Evolutionary conservation across 2,888 invertebrate species (phyloP).

Genomic region (Ecdyonurus torrentis): DNA sequence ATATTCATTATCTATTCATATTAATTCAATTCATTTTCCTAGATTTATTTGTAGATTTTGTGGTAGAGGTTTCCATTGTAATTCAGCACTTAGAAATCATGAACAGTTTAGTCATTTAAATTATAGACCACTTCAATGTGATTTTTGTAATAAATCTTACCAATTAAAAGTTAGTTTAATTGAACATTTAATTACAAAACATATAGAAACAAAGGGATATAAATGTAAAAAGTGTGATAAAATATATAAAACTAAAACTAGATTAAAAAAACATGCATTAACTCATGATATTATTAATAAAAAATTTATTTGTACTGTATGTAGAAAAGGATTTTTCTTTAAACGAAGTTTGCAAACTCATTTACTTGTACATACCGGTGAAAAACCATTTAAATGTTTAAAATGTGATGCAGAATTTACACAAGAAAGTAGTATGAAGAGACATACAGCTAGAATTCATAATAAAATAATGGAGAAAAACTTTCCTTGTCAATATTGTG

Average conservation of each 20-base stretch:
- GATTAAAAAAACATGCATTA: neutral
- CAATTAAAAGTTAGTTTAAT: neutral
- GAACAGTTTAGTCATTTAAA: neutral
- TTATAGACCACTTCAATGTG: neutral
- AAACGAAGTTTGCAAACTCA: neutral
- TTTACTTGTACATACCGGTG: neutral
- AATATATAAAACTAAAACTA: neutral
- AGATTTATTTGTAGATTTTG: neutral
- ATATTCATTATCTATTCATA: neutral
- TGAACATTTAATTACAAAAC: neutral
- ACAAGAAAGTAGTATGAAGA: neutral
- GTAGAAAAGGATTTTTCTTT: neutral
- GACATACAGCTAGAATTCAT: constrained; percentile 11
- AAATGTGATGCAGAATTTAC: neutral
- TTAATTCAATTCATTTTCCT: neutral
- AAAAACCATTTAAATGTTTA: neutral
- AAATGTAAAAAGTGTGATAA: neutral
- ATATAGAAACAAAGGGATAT: neutral
- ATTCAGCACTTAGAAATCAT: neutral
- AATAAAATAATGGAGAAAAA: constrained; percentile 19
- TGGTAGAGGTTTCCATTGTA: neutral
- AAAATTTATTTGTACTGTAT: neutral
- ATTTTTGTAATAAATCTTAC: neutral
- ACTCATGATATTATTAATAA: neutral
- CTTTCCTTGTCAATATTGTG: constrained; percentile 18